These are phyloP conservation scores for Pyralis farinalis DNA, from an alignment of 2,888 invertebrate species.

Conservation along the genomic window DNA sequence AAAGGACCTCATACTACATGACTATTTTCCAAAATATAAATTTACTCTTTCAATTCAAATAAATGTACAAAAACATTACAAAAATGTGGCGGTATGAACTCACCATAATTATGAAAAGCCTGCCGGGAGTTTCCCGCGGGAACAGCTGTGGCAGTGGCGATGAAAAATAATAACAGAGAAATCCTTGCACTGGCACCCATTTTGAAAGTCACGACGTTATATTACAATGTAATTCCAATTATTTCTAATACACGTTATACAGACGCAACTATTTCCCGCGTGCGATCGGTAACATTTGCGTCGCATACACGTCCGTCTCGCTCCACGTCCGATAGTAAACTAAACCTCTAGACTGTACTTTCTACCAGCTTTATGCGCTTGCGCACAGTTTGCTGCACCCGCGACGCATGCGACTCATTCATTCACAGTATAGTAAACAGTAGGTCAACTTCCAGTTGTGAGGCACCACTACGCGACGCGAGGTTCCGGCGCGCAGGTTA, in stretches of 20 bases:
- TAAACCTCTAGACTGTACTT: conserved; percentile 61
- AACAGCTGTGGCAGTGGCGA: conserved; percentile 57
- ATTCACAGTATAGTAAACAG: background rate
- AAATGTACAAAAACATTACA: too few species aligned
- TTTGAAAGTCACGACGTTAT: conserved; percentile 36
- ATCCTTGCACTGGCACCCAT: conserved; percentile 76
- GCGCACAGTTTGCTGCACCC: conserved; percentile 47
- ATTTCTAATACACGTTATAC: conserved; percentile 34
- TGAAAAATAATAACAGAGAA: conserved; percentile 54
- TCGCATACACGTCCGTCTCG: conserved; percentile 48
- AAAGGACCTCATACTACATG: too few species aligned
- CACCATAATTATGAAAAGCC: conserved; percentile 51
- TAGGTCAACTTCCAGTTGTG: background rate
- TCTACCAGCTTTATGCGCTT: conserved; percentile 69
- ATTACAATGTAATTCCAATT: conserved; percentile 12
- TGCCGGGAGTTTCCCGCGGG: conserved; percentile 53
- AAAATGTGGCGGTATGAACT: too few species aligned
- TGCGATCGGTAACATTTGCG: conserved; percentile 71
- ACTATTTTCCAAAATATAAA: too few species aligned
- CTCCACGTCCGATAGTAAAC: conserved; percentile 57
- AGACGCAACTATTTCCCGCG: conserved; percentile 76
- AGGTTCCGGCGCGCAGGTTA: too few species aligned
- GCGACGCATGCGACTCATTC: conserved; percentile 25
- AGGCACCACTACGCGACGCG: too few species aligned
- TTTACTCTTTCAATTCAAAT: too few species aligned